Evolutionary conservation across 2,113 vertebrate species (phyloP).

Genomic region (Hyperoodon ampullatus): DNA sequence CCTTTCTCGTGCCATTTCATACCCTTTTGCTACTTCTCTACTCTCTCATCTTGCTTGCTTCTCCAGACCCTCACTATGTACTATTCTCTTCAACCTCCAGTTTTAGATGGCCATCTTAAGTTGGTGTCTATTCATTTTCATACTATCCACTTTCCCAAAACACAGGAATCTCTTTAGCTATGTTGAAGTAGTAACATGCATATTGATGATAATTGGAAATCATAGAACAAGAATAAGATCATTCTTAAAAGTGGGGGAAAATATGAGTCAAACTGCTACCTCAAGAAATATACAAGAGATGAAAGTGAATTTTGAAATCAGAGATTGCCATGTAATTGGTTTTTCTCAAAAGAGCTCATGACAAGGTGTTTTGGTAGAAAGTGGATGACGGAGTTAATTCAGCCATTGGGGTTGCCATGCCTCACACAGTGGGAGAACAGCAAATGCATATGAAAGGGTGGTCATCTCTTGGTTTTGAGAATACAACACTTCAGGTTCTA

Average conservation of each 20-base stretch:
- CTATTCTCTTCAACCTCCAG: neutral
- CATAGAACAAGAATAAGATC: neutral
- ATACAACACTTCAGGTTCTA: neutral
- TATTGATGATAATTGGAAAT: neutral
- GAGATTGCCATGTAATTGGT: neutral
- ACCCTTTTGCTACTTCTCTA: neutral
- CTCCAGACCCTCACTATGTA: neutral
- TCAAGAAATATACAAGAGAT: neutral
- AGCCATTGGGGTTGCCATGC: neutral
- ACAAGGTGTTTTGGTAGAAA: neutral
- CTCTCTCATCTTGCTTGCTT: neutral
- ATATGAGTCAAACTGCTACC: neutral
- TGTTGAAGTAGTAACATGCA: neutral
- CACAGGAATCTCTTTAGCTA: neutral
- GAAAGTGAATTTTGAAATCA: slow-evolving; percentile 3
- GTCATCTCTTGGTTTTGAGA: neutral
- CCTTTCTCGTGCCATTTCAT: neutral
- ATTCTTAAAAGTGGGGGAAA: neutral
- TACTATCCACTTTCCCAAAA: neutral
- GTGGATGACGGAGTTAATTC: neutral
- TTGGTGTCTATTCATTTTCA: neutral
- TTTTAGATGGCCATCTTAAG: neutral
- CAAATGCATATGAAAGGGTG: neutral
- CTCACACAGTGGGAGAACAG: neutral
- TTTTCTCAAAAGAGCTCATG: neutral